Base-by-base conservation (phyloP, 2,797 vertebrate species). In the Urocyon cinereoargenteus region DNA sequence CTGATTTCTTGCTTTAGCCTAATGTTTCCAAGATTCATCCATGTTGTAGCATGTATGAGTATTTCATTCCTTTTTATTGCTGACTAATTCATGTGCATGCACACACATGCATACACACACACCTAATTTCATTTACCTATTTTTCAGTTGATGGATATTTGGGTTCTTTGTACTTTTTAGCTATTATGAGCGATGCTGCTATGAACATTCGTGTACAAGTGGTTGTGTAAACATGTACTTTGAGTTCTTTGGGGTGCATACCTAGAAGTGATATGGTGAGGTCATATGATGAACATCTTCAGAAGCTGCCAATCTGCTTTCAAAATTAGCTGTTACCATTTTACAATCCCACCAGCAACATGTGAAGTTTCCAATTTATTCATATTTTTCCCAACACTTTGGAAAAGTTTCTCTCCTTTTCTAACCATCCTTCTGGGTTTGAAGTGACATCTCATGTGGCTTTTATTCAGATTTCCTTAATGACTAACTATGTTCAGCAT, bases 391-490 rank as follows among this genome's bases (percentile, higher is more conserved):
- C 51, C 90, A 90, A 36, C 2, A 14, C 7, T 34, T 92, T 95
- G 40, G 40, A 45, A 45, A 45, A 45, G 7, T 87, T 7, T 82
- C 6, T 81, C 4, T 77, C 28, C 66, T 78, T 4, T 86, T 62
- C 77, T 94, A 57, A 26, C 19, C 31, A 75, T 55, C 34, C 19
- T 64, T 55, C 3, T 18, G n/a, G 7, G 10, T 86, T 78, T 73
- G 31, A 73, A 66, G 26, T 78, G 5, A 6, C 55, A 55, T 93
- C 57, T 93, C 36, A 34, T 1, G 28, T 70, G 3, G 18, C 36
- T 97, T 90, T 75, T 45, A 87, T 87, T 93, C 51, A 11, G 16
- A 36, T 83, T 89, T 92, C n/a, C 55, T 45, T 64, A 57, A 90
- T 36, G 26, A 57, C 14, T 40, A 86, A 91, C 78, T 61, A 61